Conservation (phyloP, 2,113 vertebrate genomes). For the Rissa tridactyla region DNA sequence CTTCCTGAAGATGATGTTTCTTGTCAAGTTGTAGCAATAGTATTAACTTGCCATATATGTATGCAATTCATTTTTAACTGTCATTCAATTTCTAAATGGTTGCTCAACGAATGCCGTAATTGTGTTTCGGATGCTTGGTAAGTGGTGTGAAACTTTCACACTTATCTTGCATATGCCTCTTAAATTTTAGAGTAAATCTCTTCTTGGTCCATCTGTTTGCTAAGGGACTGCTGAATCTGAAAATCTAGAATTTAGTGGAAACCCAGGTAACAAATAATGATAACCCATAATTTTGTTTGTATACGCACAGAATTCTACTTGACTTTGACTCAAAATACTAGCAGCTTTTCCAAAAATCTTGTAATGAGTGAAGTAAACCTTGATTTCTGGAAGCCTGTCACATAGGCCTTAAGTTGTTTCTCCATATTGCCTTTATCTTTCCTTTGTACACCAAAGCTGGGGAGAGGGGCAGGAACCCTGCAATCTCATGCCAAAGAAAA, state of each 20-base stretch:
- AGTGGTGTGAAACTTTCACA: neutral
- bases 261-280: neutral
- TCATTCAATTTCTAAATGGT: neutral
- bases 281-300: rapidly evolving
- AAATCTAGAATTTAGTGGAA: neutral
- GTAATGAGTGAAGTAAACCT: neutral
- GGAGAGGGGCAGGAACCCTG: rapidly evolving
- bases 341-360: neutral
- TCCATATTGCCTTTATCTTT: neutral
- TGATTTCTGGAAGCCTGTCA: neutral
- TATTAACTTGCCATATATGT: neutral
- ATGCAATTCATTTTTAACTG: neutral
- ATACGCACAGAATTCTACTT: neutral
- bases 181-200: neutral
- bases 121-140: neutral
- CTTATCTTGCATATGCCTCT: neutral
- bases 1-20: neutral
- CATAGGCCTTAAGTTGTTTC: neutral
- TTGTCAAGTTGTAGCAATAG: neutral
- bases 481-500: neutral
- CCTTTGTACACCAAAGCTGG: neutral
- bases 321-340: neutral
- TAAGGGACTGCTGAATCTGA: neutral
- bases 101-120: neutral
- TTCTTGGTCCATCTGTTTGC: neutral